These are phyloP conservation scores for Chelonoidis abingdonii DNA, from an alignment of 2,113 vertebrate genomes.

Conservation along the genomic window DNA sequence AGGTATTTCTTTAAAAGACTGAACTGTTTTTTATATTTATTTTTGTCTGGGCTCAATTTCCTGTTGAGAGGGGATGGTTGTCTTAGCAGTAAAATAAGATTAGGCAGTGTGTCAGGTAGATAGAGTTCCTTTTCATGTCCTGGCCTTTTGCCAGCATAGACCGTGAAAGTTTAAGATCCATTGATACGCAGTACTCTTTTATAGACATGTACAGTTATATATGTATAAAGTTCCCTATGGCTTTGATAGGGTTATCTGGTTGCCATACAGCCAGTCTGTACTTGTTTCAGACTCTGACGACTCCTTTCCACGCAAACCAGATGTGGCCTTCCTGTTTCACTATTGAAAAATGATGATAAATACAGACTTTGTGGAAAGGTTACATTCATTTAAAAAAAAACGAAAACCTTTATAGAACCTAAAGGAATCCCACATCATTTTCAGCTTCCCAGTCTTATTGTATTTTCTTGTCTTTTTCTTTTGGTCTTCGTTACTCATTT, in stretches of 20 bases:
- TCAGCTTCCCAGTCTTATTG: neutral
- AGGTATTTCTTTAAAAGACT: neutral
- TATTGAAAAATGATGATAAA: neutral
- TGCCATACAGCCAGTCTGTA: slow-evolving; percentile 11
- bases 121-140: neutral
- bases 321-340: neutral
- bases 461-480: rapidly evolving
- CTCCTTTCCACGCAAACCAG: neutral
- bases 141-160: slow-evolving; percentile 20
- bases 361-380: neutral
- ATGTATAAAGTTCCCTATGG: neutral
- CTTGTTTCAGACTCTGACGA: neutral
- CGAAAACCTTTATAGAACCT: neutral
- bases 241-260: slow-evolving; percentile 2
- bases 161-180: slow-evolving; percentile 16
- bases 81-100: slow-evolving; percentile 40
- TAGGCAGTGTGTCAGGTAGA: slow-evolving; percentile 33
- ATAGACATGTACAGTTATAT: neutral
- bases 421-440: neutral
- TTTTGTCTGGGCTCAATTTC: neutral
- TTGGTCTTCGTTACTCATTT: neutral
- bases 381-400: neutral
- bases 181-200: slow-evolving; percentile 28
- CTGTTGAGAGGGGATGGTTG: neutral
- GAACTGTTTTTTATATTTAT: neutral